phyloP scores from a whole-genome alignment of 2,888 invertebrate species.

The Sycophila texana region DNA sequence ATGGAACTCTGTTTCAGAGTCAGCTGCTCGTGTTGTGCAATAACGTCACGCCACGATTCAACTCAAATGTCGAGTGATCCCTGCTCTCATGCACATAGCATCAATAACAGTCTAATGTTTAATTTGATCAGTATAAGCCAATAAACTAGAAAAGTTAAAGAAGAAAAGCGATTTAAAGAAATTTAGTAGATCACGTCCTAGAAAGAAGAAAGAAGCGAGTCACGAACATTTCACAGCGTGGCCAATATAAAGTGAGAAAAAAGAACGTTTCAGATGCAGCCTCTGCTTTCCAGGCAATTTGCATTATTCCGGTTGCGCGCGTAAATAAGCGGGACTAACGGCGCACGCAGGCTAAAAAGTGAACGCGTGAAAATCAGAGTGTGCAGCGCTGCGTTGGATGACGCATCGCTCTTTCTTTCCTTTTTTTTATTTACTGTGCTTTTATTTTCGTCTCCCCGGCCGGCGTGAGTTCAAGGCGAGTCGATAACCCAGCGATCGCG shows the following conservation, averaged over 20 bases:
- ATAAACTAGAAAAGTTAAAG: no score
- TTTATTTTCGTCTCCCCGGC: neutral
- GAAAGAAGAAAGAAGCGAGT: no score
- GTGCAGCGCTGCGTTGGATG: neutral
- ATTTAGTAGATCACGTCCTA: no score
- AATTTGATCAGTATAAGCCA: no score
- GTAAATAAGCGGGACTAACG: no score
- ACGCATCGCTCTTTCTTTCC: neutral
- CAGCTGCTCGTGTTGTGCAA: constrained; percentile 6
- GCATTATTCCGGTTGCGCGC: no score
- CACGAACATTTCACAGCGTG: no score
- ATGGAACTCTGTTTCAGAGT: constrained; percentile 20
- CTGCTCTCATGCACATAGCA: neutral
- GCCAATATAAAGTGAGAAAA: no score
- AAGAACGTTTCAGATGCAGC: no score
- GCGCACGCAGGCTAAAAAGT: neutral
- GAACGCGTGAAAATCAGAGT: constrained; percentile 28
- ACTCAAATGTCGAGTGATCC: no score
- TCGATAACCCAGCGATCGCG: constrained; percentile 56
- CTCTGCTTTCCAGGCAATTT: no score
- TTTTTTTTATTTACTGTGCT: neutral
- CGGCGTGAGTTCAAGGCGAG: constrained; percentile 60
- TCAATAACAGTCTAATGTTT: neutral
- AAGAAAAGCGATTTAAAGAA: no score
- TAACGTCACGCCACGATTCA: neutral